Conservation (phyloP, 2,888 invertebrate genomes). For the Ceratothoa steindachneri region DNA sequence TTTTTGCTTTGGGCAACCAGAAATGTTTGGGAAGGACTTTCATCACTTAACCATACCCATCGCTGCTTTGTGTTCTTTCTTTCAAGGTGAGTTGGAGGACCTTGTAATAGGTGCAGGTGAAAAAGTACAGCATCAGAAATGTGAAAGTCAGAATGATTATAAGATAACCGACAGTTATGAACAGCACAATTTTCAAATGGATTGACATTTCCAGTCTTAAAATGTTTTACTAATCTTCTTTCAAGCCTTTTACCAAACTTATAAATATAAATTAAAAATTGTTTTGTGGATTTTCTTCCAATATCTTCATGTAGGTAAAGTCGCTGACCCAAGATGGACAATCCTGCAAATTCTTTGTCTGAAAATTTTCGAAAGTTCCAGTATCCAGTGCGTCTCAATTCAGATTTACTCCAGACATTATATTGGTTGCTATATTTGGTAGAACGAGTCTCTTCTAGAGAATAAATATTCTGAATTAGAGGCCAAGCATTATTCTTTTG, state of each 20-base stretch:
- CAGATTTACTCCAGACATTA: neutral
- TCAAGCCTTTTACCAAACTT: slow-evolving; percentile 60
- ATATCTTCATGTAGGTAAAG: slow-evolving; percentile 28
- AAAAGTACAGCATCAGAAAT: slow-evolving; percentile 65
- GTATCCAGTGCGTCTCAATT: slow-evolving; percentile 7
- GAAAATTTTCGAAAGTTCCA: slow-evolving; percentile 36
- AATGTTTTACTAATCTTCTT: slow-evolving; percentile 59
- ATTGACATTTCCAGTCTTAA: slow-evolving; percentile 55
- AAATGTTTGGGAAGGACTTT: slow-evolving; percentile 64
- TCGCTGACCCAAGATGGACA: slow-evolving; percentile 35
- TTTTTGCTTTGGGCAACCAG: slow-evolving; percentile 53
- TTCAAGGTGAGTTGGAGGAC: slow-evolving; percentile 58
- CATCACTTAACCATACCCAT: slow-evolving; percentile 69
- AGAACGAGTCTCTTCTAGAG: too few relatives aligned
- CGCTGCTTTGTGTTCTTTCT: slow-evolving; percentile 58
- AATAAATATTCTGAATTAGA: too few relatives aligned
- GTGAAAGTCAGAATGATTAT: slow-evolving; percentile 56
- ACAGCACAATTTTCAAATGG: slow-evolving; percentile 62
- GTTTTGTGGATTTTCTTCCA: slow-evolving; percentile 48
- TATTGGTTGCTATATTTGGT: too few relatives aligned
- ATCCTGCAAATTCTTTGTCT: slow-evolving; percentile 4
- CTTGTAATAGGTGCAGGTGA: slow-evolving; percentile 58
- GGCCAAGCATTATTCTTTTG: too few relatives aligned
- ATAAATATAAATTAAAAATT: slow-evolving; percentile 61
- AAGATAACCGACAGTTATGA: slow-evolving; percentile 62